Evolutionary conservation across 1,140 invertebrate species (phyloP).

Genomic region (Ceratina japonica): DNA sequence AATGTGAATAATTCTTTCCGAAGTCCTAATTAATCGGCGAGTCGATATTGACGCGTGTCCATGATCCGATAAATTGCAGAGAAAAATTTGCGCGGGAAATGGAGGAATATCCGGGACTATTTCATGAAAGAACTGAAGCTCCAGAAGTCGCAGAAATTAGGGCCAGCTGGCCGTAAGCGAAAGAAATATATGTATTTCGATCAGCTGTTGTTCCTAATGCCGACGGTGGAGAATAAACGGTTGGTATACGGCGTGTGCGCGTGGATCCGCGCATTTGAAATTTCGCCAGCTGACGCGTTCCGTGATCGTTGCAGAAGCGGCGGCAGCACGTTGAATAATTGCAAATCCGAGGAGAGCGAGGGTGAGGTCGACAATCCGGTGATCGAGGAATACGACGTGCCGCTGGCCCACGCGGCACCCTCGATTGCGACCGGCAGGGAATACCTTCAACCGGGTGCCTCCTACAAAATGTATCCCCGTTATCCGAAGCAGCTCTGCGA

Average conservation of each 20-base stretch:
- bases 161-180: slow-evolving; percentile 62
- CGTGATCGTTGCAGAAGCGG: slow-evolving; percentile 21
- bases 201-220: slow-evolving; percentile 72
- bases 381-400: slow-evolving; percentile 71
- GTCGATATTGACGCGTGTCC: no score
- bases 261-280: not conserved
- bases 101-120: slow-evolving; percentile 76
- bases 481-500: slow-evolving; percentile 71
- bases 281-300: no score
- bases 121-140: slow-evolving; percentile 75
- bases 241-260: slow-evolving; percentile 40
- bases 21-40: not conserved
- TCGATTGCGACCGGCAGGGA: slow-evolving; percentile 52
- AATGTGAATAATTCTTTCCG: not conserved
- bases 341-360: slow-evolving; percentile 68
- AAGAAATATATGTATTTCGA: slow-evolving; percentile 74
- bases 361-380: slow-evolving; percentile 68
- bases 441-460: slow-evolving; percentile 61
- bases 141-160: slow-evolving; percentile 59
- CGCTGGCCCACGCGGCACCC: slow-evolving; percentile 60
- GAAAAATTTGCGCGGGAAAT: slow-evolving; percentile 72
- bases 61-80: slow-evolving; percentile 63
- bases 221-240: slow-evolving; percentile 72
- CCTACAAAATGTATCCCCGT: slow-evolving; percentile 61
- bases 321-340: slow-evolving; percentile 27